Base-by-base conservation (phyloP, 2,888 invertebrate genomes). In the Cephalotes varians region DNA sequence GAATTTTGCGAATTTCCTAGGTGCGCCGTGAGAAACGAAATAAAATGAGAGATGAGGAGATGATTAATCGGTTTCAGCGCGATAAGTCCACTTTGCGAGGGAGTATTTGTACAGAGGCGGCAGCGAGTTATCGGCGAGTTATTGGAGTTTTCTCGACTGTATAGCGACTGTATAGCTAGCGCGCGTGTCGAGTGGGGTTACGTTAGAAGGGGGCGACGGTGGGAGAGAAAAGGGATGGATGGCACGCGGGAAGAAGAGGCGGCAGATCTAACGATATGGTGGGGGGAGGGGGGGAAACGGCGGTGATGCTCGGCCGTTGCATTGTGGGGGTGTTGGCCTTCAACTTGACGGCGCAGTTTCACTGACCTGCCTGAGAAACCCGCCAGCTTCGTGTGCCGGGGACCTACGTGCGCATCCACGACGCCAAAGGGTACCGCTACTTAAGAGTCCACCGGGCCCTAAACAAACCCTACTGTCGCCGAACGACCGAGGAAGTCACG, bases 361-460 rank as follows among this genome's bases (percentile, higher is more conserved):
- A 94, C 94, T 94, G 94, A 94, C 94, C 94, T 94, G 94, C 94
- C 94, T 94, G 94, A 94, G 94, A 94, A 94, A 94, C 94, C 93
- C 92, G 92, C 86, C 89, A 87, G 91, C 92, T 91, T 69, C 86
- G 89, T 91, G 86, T 88, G 88, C 88, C 40, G 64, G 28, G 89
- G 86, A 89, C 88, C 77, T 86, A 86, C 86, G 81, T 88, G 84
- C 87, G 64, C 86, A 88, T 86, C 79, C 81, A 71, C 82, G 80
- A 87, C 67, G 74, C 85, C 84, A 88, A 87, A 87, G 88, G 86
- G 85, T 90, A 90, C 91, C 91, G 91, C 91, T 91, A 89, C 87
- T 90, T 87, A 85, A 87, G 82, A 84, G 86, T 56, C 81, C 69
- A 56, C 9, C 15, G 47, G 31, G 40, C 74, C 88, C 88, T 85